Percentiles rank a stretch among this genome's conserved stretches.
Conservation (phyloP, 2,797 vertebrate genomes). For the Myotis planiceps region DNA sequence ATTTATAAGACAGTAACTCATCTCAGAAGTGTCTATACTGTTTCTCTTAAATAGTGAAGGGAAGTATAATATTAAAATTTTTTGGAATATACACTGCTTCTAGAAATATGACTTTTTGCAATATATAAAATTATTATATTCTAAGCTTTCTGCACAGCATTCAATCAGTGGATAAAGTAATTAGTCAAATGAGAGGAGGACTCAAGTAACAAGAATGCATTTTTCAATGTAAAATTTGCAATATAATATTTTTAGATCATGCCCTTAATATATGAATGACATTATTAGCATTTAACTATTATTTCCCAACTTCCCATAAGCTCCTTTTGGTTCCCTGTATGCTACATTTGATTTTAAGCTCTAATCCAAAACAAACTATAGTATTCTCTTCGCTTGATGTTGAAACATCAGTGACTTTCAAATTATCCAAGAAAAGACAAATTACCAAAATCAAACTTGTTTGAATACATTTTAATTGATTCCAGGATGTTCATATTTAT, state of each 20-base stretch:
- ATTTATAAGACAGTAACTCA: background rate
- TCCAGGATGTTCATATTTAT: slow-evolving; percentile 36
- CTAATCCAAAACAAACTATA: slow-evolving; percentile 18
- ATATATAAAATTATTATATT: background rate
- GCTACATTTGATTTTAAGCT: slow-evolving; percentile 40
- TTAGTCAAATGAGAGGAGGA: background rate
- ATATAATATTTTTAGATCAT: background rate
- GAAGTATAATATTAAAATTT: background rate
- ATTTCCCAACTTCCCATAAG: slow-evolving; percentile 31
- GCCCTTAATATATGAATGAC: slow-evolving; percentile 33
- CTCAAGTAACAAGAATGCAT: background rate
- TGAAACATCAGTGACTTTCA: slow-evolving; percentile 53
- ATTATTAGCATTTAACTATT: slow-evolving; percentile 41
- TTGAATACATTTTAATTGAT: slow-evolving; percentile 55
- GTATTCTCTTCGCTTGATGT: slow-evolving; percentile 19
- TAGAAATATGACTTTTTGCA: background rate
- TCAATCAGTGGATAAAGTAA: background rate
- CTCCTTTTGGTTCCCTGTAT: background rate
- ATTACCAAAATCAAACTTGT: slow-evolving; percentile 50
- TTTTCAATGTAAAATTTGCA: slow-evolving; percentile 59
- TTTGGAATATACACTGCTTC: background rate
- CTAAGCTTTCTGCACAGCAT: background rate
- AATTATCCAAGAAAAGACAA: slow-evolving; percentile 54
- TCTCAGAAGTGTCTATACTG: background rate
- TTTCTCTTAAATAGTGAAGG: background rate